These are phyloP conservation scores for Lethenteron reissneri DNA, from an alignment of 2,113 vertebrate genomes.

Conservation along the genomic window DNA sequence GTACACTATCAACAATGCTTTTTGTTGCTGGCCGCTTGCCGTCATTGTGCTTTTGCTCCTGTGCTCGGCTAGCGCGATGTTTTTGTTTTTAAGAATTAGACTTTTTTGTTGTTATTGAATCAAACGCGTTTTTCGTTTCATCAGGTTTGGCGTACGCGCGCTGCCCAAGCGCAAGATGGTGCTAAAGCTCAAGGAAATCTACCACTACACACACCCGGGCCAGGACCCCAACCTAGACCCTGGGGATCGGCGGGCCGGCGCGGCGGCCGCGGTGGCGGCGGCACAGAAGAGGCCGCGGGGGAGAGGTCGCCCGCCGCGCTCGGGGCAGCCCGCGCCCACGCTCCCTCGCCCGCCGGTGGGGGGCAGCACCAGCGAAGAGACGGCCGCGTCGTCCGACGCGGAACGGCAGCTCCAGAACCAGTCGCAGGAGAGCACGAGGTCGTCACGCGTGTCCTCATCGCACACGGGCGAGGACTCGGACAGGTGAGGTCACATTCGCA, in stretches of 20 bases:
- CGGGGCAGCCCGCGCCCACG: not conserved
- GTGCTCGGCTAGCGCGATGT: too few species aligned
- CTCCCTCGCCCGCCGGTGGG: not conserved
- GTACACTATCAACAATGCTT: too few species aligned
- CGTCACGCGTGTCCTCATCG: too few species aligned
- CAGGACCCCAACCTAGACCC: conserved; percentile 19
- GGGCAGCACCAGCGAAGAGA: not conserved
- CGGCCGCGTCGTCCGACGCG: not conserved
- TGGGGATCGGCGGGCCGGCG: not conserved
- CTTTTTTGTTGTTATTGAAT: too few species aligned
- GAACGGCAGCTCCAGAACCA: not conserved
- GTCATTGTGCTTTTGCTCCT: too few species aligned
- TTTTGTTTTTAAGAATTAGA: too few species aligned
- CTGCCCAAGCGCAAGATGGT: conserved; percentile 83
- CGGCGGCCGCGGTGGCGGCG: not conserved
- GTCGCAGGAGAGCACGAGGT: too few species aligned
- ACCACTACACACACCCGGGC: conserved; percentile 67
- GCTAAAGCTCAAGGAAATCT: conserved; percentile 84
- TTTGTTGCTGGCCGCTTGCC: too few species aligned
- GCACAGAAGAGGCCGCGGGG: not conserved
- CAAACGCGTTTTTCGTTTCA: conserved; percentile 7
- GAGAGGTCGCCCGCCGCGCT: not conserved
- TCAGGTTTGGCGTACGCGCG: conserved; percentile 65
- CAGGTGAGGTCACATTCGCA: too few species aligned
- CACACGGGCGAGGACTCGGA: too few species aligned